Conservation (phyloP, 2,888 invertebrate species). For the Thecophora atra region DNA sequence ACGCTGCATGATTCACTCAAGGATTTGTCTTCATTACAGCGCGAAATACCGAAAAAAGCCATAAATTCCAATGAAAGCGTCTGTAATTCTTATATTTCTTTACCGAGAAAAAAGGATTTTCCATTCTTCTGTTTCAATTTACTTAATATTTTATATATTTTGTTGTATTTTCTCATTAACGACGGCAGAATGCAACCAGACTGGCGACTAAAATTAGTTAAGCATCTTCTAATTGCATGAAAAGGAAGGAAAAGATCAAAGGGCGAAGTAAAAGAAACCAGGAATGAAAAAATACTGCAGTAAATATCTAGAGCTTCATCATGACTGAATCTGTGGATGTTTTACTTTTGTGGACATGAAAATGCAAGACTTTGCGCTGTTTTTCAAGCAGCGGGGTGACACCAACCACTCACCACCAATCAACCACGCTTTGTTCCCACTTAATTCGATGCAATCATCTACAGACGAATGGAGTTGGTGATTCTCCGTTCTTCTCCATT, state of each 20-base stretch:
- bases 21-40: too few relatives aligned
- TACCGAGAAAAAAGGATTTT: neutral
- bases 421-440: neutral
- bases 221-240: slow-evolving; percentile 17
- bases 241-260: neutral
- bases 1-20: too few relatives aligned
- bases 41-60: too few relatives aligned
- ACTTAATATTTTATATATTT: neutral
- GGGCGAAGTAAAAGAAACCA: neutral
- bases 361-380: neutral
- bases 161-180: slow-evolving; percentile 26
- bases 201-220: slow-evolving; percentile 33
- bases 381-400: slow-evolving; percentile 15
- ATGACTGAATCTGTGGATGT: slow-evolving; percentile 6
- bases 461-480: slow-evolving; percentile 10
- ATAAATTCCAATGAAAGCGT: neutral
- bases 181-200: slow-evolving; percentile 31
- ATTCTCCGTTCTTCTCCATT: too few relatives aligned
- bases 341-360: neutral
- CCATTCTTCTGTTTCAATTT: neutral
- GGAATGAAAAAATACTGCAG: neutral
- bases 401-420: neutral
- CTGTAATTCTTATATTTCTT: neutral
- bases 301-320: slow-evolving; percentile 12
- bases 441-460: slow-evolving; percentile 25